Evolutionary conservation across 2,888 invertebrate species (phyloP), one percentile per base, ranked within the genome.

Genomic region (Athripsodes cinereus): DNA sequence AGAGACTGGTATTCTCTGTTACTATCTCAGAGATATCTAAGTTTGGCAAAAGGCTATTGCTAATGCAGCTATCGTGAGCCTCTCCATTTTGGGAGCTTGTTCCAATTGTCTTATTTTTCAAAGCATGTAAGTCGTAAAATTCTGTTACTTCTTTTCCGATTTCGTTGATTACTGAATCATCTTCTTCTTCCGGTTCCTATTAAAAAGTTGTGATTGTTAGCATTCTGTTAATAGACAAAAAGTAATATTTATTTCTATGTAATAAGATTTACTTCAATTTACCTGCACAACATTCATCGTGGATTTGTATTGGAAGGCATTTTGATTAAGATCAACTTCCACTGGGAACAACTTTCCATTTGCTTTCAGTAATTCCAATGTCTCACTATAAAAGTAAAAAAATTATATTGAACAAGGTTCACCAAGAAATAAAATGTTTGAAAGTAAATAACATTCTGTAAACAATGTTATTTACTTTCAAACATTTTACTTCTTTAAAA

Each of bases 271-370:
- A 26, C 10, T 26, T 26, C 3, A 26, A 26, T 18, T 54, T 34
- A 78, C 78, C 72, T 78, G 78, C 55, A 75, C 71, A 18, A 74
- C 65, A 58, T 73, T 75, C 2, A 77, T 75, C 0, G 84, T 83
- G 1, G 84, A 85, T 72, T 92, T 90, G 68, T 93, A 96, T 66
- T 93, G 92, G 72, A 97, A 96, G 20, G 95, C 95, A 56, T 89
- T 91, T 66, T 91, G 88, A 1, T 92, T 89, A 6, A 98, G 79
- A 73, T 97, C 97, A 16, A 97, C 92, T 78, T 98, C 97, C 0
- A 98, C 95, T 0, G 97, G 97, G 72, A 98, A 98, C 1, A 97
- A 78, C 0, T 83, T 77, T 0, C 88, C 71, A 57, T 82, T 86
- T 11, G 88, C 87, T 51, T 87, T 85, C 66, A 96, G 78, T 50